Conservation (phyloP, 1,140 invertebrate genomes). For the Drosophila biarmipes region DNA sequence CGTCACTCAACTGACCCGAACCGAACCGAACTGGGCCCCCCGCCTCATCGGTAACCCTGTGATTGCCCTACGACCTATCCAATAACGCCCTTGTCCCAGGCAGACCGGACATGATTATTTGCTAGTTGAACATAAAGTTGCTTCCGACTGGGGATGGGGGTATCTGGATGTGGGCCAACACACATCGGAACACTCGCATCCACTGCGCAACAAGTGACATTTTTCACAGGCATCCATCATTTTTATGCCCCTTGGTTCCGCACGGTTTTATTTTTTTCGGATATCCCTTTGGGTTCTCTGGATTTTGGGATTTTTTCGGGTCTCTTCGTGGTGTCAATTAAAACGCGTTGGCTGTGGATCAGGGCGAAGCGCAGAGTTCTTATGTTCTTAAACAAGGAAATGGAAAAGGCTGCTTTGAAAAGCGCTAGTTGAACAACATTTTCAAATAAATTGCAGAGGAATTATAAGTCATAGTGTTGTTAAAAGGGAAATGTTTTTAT, state of each 20-base stretch:
- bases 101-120: constrained; percentile 78
- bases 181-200: constrained; percentile 20
- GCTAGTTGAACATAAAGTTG: constrained; percentile 81
- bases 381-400: not conserved
- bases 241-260: constrained; percentile 56
- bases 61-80: constrained; percentile 40
- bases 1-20: constrained; percentile 71
- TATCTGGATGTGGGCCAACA: not conserved
- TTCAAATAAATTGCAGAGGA: not conserved
- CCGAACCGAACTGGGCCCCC: not conserved
- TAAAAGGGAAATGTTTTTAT: too few species aligned
- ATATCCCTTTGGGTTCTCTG: constrained; percentile 5
- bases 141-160: constrained; percentile 2
- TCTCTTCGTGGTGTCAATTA: constrained; percentile 59
- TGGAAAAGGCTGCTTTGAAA: not conserved
- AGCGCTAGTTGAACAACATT: too few species aligned
- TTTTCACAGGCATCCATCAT: constrained; percentile 78
- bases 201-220: constrained; percentile 79
- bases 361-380: constrained; percentile 4
- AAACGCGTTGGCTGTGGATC: constrained; percentile 34
- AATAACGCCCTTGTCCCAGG: constrained; percentile 30
- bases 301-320: constrained; percentile 11
- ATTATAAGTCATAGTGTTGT: not conserved
- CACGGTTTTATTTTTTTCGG: constrained; percentile 5
- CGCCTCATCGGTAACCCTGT: constrained; percentile 23